Evolutionary conservation across 2,113 vertebrate species (phyloP), one percentile per base, ranked within the genome.

Genomic region (Vidua macroura): DNA sequence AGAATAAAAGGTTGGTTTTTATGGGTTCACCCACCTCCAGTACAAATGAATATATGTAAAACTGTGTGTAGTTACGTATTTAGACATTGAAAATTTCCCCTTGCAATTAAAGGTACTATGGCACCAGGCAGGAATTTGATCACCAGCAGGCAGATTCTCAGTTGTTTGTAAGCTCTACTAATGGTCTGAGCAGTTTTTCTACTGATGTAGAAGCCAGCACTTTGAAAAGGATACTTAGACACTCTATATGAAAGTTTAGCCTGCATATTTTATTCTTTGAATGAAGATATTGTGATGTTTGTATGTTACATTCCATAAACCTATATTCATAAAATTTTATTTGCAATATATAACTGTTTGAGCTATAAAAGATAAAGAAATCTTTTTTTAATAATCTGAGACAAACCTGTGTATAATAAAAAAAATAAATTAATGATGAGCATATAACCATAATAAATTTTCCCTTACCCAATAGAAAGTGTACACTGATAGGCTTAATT

Each of bases 11-110:
- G 0, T 53, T 48, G 7, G 4, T 86, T 76, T 76, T 15, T 37
- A 2, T 19, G 17, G 19, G 55, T 37, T 83, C 13, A 28, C 2
- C 41, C 0, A 0, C 59, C 6, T 64, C 33, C 11, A 33, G 19
- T 41, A 43, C 0, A 1, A 13, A 27, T 14, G 3, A 30, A n/a
- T 12, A 20, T 17, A 44, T 0, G 1, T 15, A 82, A 70, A 59
- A 64, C 31, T 59, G 11, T 20, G 5, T 37, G 17, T 17, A 51
- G 13, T 7, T 43, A 67, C 3, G 9, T 62, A 37, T 23, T 43
- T 43, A 64, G 17, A 51, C 79, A 91, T 2, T 12, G 9, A 25
- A 8, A 33, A 33, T 59, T 72, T 68, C 11, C 7, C 12, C 25
- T 63, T 1, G 2, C 9, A 80, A 10, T 33, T 64, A 63, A 86